Base-by-base conservation (phyloP, 2,888 invertebrate species). In the Protonemura montana region DNA sequence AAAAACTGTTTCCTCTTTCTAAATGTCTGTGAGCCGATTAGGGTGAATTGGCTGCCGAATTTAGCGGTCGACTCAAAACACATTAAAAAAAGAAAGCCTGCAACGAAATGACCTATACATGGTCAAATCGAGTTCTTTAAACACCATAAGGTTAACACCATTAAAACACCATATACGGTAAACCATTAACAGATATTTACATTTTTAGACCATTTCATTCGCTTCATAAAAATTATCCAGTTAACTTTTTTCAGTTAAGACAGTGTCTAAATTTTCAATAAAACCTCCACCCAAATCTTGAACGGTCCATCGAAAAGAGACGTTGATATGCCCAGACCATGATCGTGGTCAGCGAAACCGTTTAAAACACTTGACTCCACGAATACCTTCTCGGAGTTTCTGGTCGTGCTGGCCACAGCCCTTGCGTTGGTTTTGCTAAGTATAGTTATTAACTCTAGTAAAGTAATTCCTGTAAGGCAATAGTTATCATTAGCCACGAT, bases 331-430 rank as follows among this genome's bases (percentile, higher is more conserved):
- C 16, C 41, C 21, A 59, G 59, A 59, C 59, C 21, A 35, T 21
- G 59, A 21, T 59, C 59, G 59, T 59, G 59, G 59, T 59, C 59
- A 59, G 59, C 7, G 59, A n/a, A n/a, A 59, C 2, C 59, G 59
- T 59, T 59, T 59, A 59, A 59, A 59, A 59, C 59, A 59, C 59
- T 59, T 59, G 59, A 59, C 59, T 59, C 59, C 59, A 59, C 59
- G 59, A 59, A 59, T 59, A n/a, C n/a, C 59, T 59, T 59, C 59
- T 21, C 21, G 21, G 59, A 59, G 59, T 59, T 59, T 59, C 21
- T 1, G 59, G 59, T 59, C 59, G 59, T 59, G 59, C 59, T 21
- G 21, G 59, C 59, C 59, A 59, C 59, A 59, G 59, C 59, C 59
- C 59, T 59, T 21, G 21, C 13, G 59, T 59, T 59, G 59, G 59